Conservation (phyloP, 2,797 vertebrate species). For the Acanthiza pusilla region DNA sequence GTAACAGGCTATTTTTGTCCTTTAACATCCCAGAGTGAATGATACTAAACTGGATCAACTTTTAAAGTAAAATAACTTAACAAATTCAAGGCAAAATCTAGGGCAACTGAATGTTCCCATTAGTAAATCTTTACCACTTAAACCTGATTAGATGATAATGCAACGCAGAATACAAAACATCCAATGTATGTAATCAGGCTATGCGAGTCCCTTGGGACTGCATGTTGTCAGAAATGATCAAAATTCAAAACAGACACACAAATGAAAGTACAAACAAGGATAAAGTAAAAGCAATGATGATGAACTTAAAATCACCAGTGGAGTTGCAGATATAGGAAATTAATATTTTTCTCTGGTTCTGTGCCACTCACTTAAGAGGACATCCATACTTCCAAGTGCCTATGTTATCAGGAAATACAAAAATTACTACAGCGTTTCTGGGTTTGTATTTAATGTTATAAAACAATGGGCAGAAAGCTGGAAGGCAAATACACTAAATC, state of each 20-base stretch:
- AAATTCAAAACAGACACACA: neutral
- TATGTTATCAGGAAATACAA: neutral
- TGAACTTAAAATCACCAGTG: neutral
- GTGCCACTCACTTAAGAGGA: neutral
- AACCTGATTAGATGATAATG: slow-evolving; percentile 25
- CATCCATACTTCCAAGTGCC: neutral
- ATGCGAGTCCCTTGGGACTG: neutral
- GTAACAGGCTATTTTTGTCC: neutral
- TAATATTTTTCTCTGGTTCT: neutral
- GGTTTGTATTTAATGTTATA: neutral
- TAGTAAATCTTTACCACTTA: slow-evolving; percentile 30
- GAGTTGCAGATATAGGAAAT: neutral
- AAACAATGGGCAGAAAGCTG: neutral
- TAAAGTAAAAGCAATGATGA: neutral
- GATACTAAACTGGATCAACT: neutral
- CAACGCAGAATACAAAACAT: slow-evolving; percentile 1
- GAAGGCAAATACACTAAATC: neutral
- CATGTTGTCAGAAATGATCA: neutral
- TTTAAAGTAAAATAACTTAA: slow-evolving; percentile 14
- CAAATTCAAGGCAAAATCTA: slow-evolving; percentile 36
- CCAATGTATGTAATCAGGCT: neutral
- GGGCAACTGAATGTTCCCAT: slow-evolving; percentile 7
- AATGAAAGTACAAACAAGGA: neutral
- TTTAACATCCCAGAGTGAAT: neutral
- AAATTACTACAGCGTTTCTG: neutral